phyloP scores from a whole-genome alignment of 2,797 vertebrate genomes.

The Kryptopterus vitreolus region DNA sequence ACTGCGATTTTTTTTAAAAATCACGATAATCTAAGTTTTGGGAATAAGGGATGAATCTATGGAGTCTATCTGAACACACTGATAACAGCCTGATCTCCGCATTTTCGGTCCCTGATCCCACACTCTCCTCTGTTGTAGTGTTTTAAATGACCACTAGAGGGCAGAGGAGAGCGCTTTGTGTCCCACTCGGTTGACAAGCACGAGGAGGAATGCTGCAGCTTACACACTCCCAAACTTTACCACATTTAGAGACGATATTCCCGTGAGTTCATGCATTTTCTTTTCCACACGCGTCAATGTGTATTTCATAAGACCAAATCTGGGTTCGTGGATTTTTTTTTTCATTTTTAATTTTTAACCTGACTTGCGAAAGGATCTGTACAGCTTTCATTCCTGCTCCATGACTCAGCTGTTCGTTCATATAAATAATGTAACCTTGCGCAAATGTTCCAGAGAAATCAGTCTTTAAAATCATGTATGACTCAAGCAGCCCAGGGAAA shows the following conservation, averaged over 20 bases:
- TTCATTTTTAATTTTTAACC: too few relatives aligned
- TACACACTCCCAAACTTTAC: conserved; percentile 22
- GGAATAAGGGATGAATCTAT: background rate
- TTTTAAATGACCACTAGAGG: conserved; percentile 14
- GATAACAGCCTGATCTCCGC: background rate
- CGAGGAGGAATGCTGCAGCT: conserved; percentile 25
- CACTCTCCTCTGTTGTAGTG: background rate
- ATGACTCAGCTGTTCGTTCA: conserved; percentile 42
- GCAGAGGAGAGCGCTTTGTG: background rate
- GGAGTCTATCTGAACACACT: background rate
- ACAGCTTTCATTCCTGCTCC: background rate
- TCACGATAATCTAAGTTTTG: too few relatives aligned
- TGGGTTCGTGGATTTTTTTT: background rate
- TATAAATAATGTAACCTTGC: background rate
- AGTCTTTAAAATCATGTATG: background rate
- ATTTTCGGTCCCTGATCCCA: background rate
- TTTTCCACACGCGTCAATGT: background rate
- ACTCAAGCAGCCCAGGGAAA: background rate
- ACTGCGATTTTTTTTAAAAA: too few relatives aligned
- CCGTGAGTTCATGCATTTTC: conserved; percentile 40
- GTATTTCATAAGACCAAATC: background rate
- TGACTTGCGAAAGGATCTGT: background rate
- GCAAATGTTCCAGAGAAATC: background rate
- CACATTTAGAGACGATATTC: conserved; percentile 6
- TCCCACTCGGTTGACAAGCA: background rate